Evolutionary conservation across 2,113 vertebrate species (phyloP), one percentile per base, ranked within the genome.

Genomic region (Haliaeetus leucogaster): DNA sequence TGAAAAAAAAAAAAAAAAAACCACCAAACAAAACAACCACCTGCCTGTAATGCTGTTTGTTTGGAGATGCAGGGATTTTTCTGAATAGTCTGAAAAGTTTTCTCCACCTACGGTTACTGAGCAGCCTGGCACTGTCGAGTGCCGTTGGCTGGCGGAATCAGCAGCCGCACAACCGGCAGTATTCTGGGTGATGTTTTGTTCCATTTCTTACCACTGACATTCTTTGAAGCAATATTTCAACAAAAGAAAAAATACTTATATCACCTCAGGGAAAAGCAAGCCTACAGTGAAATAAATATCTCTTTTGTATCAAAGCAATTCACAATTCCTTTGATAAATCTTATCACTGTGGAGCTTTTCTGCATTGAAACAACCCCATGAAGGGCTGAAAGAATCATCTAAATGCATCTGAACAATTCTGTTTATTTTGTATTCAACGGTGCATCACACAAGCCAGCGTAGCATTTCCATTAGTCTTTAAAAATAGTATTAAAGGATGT

Each of bases 311-410:
- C 88, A 94, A 94, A 96, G 79, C 1, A 2, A 71, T 83, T 52
- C 84, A 79, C 82, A 70, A 70, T 26, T 42, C 88, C 81, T 97
- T 91, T 95, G 94, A 96, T 96, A 94, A 94, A 96, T 91, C 78
- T 71, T 19, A 86, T 58, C 55, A 25, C 90, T 23, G 61, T 6
- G 15, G 76, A 73, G 71, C 30, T 65, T 43, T 38, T 66, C 67
- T 68, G 56, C 43, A 5, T 29, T 23, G 66, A 84, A 89, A 81
- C 74, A 90, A 52, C 65, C 86, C 73, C 63, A n/a, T 13, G 76
- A 88, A 83, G 76, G 77, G 74, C 34, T 90, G 92, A 11, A 65
- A 26, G 58, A 72, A 91, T 52, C 93, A 82, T 79, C 93, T 29
- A 29, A 84, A 91, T 42, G 53, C 50, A 6, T 48, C 68, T 56